Evolutionary conservation across 2,888 invertebrate genomes (phyloP).

Genomic region (Lysandra bellargus): DNA sequence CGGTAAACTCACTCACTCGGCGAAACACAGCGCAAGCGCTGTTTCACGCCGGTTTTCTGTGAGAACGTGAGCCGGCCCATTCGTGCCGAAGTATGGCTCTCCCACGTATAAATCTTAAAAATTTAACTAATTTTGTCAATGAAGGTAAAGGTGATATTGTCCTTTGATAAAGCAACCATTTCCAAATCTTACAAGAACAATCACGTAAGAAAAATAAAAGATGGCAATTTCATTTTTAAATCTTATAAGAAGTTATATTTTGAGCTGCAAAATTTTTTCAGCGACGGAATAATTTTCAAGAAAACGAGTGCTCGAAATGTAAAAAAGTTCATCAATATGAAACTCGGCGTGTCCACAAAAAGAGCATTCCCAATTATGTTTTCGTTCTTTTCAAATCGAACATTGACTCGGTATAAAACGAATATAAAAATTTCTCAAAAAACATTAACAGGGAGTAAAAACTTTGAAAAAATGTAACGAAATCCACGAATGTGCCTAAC

Average conservation of each 20-base stretch:
- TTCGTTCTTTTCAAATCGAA: constrained; percentile 66
- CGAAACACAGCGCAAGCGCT: too few species aligned
- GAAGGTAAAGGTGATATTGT: too few species aligned
- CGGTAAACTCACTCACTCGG: too few species aligned
- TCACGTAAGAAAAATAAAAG: background rate
- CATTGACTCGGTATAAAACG: constrained; percentile 61
- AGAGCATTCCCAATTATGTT: constrained; percentile 75
- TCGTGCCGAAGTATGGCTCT: too few species aligned
- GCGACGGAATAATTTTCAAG: constrained; percentile 37
- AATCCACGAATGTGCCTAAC: constrained; percentile 56
- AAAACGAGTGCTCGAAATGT: constrained; percentile 34
- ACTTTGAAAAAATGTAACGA: constrained; percentile 61
- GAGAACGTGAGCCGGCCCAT: too few species aligned
- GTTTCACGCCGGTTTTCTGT: too few species aligned
- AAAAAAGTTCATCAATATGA: constrained; percentile 64
- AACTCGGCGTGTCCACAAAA: constrained; percentile 70
- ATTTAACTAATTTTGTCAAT: too few species aligned
- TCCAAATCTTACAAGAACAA: background rate
- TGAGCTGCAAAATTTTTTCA: constrained; percentile 11
- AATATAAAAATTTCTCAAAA: constrained; percentile 61
- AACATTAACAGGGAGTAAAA: constrained; percentile 59
- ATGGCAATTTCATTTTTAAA: background rate
- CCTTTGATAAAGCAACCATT: background rate
- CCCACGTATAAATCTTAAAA: too few species aligned
- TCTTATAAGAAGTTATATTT: background rate